phyloP scores from a whole-genome alignment of 1,140 invertebrate genomes.

The Belonocnema kinseyi region DNA sequence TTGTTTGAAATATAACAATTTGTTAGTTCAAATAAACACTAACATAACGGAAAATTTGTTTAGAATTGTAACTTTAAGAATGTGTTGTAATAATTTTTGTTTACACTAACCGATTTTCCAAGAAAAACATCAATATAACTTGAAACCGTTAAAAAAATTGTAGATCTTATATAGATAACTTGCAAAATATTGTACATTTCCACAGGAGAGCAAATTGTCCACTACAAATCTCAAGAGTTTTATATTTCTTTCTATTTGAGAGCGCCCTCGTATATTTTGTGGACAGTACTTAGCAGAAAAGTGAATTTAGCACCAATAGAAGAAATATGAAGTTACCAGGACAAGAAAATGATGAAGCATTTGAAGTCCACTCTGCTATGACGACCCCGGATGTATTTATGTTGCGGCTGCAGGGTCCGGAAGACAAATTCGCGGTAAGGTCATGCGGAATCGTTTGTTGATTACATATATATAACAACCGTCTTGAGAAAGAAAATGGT shows the following conservation, averaged over 20 bases:
- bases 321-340: not conserved
- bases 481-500: not conserved
- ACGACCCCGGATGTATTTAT: slow-evolving; percentile 27
- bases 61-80: too few species aligned
- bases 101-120: too few species aligned
- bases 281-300: slow-evolving; percentile 9
- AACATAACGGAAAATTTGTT: too few species aligned
- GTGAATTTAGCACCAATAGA: slow-evolving; percentile 17
- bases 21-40: too few species aligned
- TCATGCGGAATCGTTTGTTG: not conserved
- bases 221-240: not conserved
- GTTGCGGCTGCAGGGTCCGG: slow-evolving; percentile 20
- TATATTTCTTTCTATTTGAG: slow-evolving; percentile 15
- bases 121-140: too few species aligned
- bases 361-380: not conserved
- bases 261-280: not conserved
- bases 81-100: too few species aligned
- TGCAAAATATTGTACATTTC: too few species aligned
- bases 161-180: too few species aligned
- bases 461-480: too few species aligned
- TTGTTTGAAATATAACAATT: too few species aligned
- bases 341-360: not conserved
- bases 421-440: slow-evolving; percentile 26
- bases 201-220: not conserved
- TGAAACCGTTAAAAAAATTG: too few species aligned